phyloP scores from a whole-genome alignment of 2,797 vertebrate genomes.

The Tragopan temminckii region DNA sequence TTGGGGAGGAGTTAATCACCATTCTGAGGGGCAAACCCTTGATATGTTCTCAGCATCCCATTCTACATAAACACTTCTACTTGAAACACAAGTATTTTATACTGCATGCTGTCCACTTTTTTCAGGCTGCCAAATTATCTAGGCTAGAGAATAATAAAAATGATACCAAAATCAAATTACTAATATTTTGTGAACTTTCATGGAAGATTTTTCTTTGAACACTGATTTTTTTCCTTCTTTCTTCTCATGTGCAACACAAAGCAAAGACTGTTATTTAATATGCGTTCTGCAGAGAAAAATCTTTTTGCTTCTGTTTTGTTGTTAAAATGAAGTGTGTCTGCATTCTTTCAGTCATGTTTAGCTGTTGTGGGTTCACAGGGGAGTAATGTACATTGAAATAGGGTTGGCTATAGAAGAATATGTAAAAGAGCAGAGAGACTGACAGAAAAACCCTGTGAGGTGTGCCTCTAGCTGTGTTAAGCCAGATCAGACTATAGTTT shows the following conservation, averaged over 20 bases:
- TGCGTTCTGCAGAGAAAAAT: not conserved
- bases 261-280: not conserved
- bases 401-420: not conserved
- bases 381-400: not conserved
- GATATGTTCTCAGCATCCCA: not conserved
- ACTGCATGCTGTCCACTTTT: not conserved
- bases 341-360: not conserved
- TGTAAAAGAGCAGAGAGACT: not conserved
- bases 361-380: not conserved
- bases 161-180: not conserved
- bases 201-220: not conserved
- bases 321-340: accelerated
- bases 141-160: not conserved
- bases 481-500: not conserved
- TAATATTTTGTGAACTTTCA: not conserved
- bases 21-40: not conserved
- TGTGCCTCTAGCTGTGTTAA: not conserved
- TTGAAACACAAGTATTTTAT: not conserved
- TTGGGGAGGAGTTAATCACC: not conserved
- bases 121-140: not conserved
- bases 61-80: not conserved
- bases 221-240: not conserved
- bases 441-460: accelerated
- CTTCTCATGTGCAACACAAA: not conserved
- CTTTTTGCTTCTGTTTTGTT: not conserved